Conservation (phyloP, 37 sponge, comb jelly and placozoan species). For the Lycopodina hypogea region DNA sequence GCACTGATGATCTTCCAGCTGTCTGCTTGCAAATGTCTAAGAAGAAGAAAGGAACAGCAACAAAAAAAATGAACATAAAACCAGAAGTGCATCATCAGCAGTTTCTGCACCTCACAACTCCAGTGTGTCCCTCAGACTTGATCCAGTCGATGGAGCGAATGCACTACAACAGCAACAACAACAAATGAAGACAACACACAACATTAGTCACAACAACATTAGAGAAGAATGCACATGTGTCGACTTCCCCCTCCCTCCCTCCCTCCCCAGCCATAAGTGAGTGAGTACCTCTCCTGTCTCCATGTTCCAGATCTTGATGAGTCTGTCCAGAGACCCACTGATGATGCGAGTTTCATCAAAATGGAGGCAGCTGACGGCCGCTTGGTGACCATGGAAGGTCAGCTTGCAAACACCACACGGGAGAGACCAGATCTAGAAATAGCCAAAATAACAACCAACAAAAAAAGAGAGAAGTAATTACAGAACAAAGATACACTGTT, state of each 20-base stretch:
- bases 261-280: not conserved
- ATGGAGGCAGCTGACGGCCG: slow-evolving; percentile 93
- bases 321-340: slow-evolving; percentile 90
- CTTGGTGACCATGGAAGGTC: slow-evolving; percentile 93
- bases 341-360: slow-evolving; percentile 88
- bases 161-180: slow-evolving; percentile 52
- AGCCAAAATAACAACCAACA: not conserved
- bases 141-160: slow-evolving; percentile 95
- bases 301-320: slow-evolving; percentile 94
- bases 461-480: not conserved
- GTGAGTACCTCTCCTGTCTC: slow-evolving; percentile 64
- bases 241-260: not conserved
- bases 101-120: slow-evolving; percentile 74
- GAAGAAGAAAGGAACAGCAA: not conserved
- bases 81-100: not conserved
- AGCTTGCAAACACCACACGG: slow-evolving; percentile 65
- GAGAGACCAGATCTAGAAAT: slow-evolving; percentile 90
- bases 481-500: not conserved
- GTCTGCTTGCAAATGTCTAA: slow-evolving; percentile 92
- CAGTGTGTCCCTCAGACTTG: slow-evolving; percentile 95
- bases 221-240: not conserved
- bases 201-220: not conserved
- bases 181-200: not conserved
- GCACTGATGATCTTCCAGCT: slow-evolving; percentile 98
- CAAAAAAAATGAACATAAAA: too few species aligned